Percentiles rank a stretch among this genome's conserved stretches.
These are phyloP conservation scores for Percopsis omiscomaycus DNA, from an alignment of 2,797 vertebrate species.

Conservation along the genomic window DNA sequence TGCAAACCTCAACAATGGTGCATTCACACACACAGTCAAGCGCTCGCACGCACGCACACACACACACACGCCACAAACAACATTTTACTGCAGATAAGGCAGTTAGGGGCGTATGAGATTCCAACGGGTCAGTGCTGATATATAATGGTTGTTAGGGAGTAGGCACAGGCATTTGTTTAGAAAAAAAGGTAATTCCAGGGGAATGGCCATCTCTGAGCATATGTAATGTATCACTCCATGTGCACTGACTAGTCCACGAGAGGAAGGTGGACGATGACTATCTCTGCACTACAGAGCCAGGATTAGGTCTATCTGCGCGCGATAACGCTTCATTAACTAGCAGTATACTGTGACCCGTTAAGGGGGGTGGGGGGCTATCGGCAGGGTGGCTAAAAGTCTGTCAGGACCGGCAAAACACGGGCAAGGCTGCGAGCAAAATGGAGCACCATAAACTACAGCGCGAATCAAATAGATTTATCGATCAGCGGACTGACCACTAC, in stretches of 20 bases:
- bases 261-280: conserved; percentile 29
- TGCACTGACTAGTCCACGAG: conserved; percentile 26
- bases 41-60: neutral
- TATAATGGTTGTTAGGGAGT: conserved; percentile 31
- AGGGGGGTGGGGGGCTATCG: neutral
- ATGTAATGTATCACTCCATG: conserved; percentile 60
- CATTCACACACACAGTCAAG: too few species aligned
- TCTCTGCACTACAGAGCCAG: conserved; percentile 30
- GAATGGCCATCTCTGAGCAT: conserved; percentile 42
- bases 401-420: conserved; percentile 34
- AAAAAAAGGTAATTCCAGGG: conserved; percentile 41
- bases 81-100: conserved; percentile 4
- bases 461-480: conserved; percentile 70
- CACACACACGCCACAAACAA: conserved; percentile 20
- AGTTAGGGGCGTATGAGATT: conserved; percentile 40
- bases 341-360: conserved; percentile 25
- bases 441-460: conserved; percentile 59
- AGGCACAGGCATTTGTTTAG: conserved; percentile 25
- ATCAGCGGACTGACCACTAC: conserved; percentile 45
- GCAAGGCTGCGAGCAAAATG: conserved; percentile 36
- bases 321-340: conserved; percentile 36
- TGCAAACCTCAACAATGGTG: too few species aligned
- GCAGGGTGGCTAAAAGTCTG: conserved; percentile 19
- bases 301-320: conserved; percentile 16
- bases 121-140: conserved; percentile 38